Percentiles rank a stretch among this genome's conserved stretches.
These are phyloP conservation scores for Danaus melanippus DNA, from an alignment of 1,140 invertebrate genomes.

Conservation along the genomic window DNA sequence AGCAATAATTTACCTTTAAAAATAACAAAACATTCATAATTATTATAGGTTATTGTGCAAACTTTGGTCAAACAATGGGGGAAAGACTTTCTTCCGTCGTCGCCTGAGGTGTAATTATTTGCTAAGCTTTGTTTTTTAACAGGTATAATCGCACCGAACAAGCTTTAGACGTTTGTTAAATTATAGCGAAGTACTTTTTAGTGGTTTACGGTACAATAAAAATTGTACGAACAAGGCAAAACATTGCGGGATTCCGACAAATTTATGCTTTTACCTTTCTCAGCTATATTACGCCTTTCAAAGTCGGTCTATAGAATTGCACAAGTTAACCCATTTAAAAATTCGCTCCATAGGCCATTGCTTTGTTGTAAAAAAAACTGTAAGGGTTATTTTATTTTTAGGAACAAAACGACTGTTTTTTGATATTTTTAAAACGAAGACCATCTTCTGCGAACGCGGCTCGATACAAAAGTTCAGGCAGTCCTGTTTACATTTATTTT, in stretches of 20 bases:
- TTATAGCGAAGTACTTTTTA: slow-evolving; percentile 56
- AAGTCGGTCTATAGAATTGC: slow-evolving; percentile 31
- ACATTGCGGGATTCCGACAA: slow-evolving; percentile 58
- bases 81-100: slow-evolving; percentile 65
- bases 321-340: slow-evolving; percentile 59
- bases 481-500: slow-evolving; percentile 51
- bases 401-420: slow-evolving; percentile 45
- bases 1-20: slow-evolving; percentile 53
- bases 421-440: slow-evolving; percentile 38
- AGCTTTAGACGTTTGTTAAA: slow-evolving; percentile 44
- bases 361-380: slow-evolving; percentile 33
- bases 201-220: slow-evolving; percentile 65
- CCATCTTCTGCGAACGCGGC: slow-evolving; percentile 61
- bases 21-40: slow-evolving; percentile 59
- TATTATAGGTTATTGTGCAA: slow-evolving; percentile 44
- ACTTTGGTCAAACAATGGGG: slow-evolving; percentile 38
- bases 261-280: slow-evolving; percentile 26
- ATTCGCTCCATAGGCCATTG: slow-evolving; percentile 33
- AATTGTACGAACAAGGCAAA: slow-evolving; percentile 58
- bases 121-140: slow-evolving; percentile 49
- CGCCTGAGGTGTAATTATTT: slow-evolving; percentile 56
- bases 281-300: slow-evolving; percentile 29
- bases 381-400: slow-evolving; percentile 62
- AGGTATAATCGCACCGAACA: slow-evolving; percentile 49
- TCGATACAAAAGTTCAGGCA: slow-evolving; percentile 47